Conservation (phyloP, 2,888 invertebrate species). For the Chydorus sphaericus region DNA sequence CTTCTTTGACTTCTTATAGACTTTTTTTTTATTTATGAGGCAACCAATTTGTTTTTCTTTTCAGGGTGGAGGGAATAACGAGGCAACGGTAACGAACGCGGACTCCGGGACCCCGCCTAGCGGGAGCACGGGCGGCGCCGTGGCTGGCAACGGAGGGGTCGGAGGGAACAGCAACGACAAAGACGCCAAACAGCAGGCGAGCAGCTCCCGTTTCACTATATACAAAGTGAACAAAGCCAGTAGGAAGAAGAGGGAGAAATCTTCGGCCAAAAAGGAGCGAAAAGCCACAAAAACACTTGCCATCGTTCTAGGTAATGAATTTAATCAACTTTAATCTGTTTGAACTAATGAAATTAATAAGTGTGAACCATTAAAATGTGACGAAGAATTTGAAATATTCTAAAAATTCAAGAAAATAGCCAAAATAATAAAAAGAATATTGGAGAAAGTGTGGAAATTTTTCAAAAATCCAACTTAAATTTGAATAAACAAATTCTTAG, state of each 20-base stretch:
- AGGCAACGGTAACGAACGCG: no score
- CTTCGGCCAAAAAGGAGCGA: constrained; percentile 82
- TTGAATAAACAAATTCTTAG: no score
- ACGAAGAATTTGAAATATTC: no score
- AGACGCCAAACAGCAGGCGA: constrained; percentile 22
- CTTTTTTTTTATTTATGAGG: no score
- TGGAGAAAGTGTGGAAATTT: no score
- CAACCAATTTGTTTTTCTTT: no score
- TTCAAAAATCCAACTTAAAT: no score
- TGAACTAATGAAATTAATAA: no score
- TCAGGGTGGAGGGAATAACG: constrained; percentile 8
- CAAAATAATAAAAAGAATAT: no score
- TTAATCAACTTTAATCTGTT: neutral
- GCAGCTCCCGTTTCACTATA: constrained; percentile 66
- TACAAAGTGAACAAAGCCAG: constrained; percentile 89
- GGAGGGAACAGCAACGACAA: constrained; percentile 14
- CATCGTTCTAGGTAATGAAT: constrained; percentile 80
- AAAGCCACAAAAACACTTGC: constrained; percentile 98
- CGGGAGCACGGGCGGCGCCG: constrained; percentile 14
- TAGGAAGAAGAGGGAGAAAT: constrained; percentile 85
- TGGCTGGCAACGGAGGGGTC: neutral
- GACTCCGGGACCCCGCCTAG: constrained; percentile 16
- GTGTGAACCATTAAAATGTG: no score
- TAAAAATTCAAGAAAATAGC: no score
- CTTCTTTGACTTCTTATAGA: no score